phyloP scores from a whole-genome alignment of 2,797 vertebrate species.

The Poeciliopsis infans region DNA sequence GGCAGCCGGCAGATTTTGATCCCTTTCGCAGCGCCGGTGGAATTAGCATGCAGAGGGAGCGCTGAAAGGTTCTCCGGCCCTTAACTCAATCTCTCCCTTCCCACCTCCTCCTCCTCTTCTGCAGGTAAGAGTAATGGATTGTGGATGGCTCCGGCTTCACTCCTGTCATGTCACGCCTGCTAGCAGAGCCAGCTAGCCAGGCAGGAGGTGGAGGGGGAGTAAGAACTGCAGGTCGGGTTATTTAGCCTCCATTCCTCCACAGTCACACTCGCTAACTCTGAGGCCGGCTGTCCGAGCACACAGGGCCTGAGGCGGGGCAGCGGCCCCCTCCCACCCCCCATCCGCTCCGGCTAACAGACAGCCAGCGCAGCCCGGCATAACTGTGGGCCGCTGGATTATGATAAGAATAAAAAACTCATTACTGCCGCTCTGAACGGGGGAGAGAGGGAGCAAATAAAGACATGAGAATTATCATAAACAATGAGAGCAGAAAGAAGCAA shows the following conservation, averaged over 20 bases:
- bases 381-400: conserved; percentile 62
- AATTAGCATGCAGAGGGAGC: conserved; percentile 70
- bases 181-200: conserved; percentile 45
- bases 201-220: neutral
- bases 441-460: conserved; percentile 21
- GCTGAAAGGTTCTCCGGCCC: conserved; percentile 69
- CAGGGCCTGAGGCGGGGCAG: conserved; percentile 53
- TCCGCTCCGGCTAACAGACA: conserved; percentile 54
- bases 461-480: conserved; percentile 21
- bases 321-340: conserved; percentile 43
- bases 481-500: conserved; percentile 2
- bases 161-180: conserved; percentile 68
- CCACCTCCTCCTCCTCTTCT: conserved; percentile 39
- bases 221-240: conserved; percentile 55
- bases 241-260: conserved; percentile 62
- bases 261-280: conserved; percentile 73
- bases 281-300: conserved; percentile 73
- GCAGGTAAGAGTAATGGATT: conserved; percentile 75
- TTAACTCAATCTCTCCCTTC: conserved; percentile 59
- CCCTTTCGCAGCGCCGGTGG: conserved; percentile 48
- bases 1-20: conserved; percentile 65
- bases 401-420: conserved; percentile 14
- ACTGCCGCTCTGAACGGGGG: conserved; percentile 18
- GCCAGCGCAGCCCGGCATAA: conserved; percentile 48
- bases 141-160: conserved; percentile 62